These are phyloP conservation scores for Tridacna gigas DNA, from an alignment of 2,888 invertebrate genomes.

Conservation along the genomic window DNA sequence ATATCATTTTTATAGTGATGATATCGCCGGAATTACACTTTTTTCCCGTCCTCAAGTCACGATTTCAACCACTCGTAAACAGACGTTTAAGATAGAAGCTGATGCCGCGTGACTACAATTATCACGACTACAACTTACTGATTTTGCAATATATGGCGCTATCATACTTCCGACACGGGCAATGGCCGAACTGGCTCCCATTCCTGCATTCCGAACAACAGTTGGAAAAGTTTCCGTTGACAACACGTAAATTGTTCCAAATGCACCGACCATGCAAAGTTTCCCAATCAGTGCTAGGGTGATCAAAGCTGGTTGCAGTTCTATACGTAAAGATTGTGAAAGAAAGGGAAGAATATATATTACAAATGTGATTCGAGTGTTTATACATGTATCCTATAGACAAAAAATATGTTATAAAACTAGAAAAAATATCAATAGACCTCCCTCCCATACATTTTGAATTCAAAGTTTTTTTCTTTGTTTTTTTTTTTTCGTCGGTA, in stretches of 20 bases:
- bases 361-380: neutral
- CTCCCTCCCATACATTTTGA: too few species aligned
- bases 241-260: slow-evolving; percentile 68
- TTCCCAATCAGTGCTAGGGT: slow-evolving; percentile 72
- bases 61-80: too few species aligned
- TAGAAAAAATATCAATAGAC: too few species aligned
- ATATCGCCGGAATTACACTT: too few species aligned
- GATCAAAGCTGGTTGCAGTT: slow-evolving; percentile 66
- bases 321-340: slow-evolving; percentile 36
- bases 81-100: too few species aligned
- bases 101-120: too few species aligned
- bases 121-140: slow-evolving; percentile 44
- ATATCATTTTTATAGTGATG: too few species aligned
- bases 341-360: neutral
- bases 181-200: slow-evolving; percentile 71
- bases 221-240: slow-evolving; percentile 74
- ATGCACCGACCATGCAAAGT: slow-evolving; percentile 70
- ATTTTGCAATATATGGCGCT: slow-evolving; percentile 72
- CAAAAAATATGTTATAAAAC: too few species aligned
- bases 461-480: too few species aligned
- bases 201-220: slow-evolving; percentile 69
- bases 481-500: too few species aligned
- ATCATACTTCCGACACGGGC: slow-evolving; percentile 73
- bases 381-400: too few species aligned
- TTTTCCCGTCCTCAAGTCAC: too few species aligned